phyloP scores from a whole-genome alignment of 2,888 invertebrate genomes.

The Ochropleura leucogaster region DNA sequence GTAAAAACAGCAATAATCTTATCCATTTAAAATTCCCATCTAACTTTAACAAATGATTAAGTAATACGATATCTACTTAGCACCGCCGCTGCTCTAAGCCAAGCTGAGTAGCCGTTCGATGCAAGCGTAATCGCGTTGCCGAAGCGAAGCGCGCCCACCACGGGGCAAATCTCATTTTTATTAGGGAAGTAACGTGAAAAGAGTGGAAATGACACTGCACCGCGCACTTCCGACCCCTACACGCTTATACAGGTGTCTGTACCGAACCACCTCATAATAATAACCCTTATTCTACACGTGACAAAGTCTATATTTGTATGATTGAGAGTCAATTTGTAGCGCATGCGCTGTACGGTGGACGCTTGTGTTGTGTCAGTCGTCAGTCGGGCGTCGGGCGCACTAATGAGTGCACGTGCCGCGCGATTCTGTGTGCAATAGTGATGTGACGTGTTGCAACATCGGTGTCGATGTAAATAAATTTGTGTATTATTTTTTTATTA shows the following conservation, averaged over 20 bases:
- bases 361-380: constrained; percentile 81
- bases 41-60: constrained; percentile 9
- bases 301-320: constrained; percentile 66
- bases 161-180: constrained; percentile 87
- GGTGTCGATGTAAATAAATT: constrained; percentile 70
- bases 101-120: constrained; percentile 64
- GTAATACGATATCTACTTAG: constrained; percentile 39
- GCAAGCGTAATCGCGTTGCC: constrained; percentile 73
- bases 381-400: constrained; percentile 73
- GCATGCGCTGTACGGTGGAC: constrained; percentile 74
- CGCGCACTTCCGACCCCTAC: constrained; percentile 87
- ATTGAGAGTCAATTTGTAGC: constrained; percentile 54
- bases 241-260: constrained; percentile 86
- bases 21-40: not conserved
- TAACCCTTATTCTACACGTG: constrained; percentile 55
- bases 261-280: constrained; percentile 41
- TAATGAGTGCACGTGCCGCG: constrained; percentile 66
- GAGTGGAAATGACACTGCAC: constrained; percentile 90
- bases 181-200: constrained; percentile 87
- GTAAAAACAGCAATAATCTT: not conserved
- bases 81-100: constrained; percentile 30
- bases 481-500: constrained; percentile 35
- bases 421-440: constrained; percentile 69
- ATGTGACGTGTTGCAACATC: constrained; percentile 76
- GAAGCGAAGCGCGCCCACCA: constrained; percentile 61